Conservation (phyloP, 2,113 vertebrate species). For the Eulacestoma nigropectus region DNA sequence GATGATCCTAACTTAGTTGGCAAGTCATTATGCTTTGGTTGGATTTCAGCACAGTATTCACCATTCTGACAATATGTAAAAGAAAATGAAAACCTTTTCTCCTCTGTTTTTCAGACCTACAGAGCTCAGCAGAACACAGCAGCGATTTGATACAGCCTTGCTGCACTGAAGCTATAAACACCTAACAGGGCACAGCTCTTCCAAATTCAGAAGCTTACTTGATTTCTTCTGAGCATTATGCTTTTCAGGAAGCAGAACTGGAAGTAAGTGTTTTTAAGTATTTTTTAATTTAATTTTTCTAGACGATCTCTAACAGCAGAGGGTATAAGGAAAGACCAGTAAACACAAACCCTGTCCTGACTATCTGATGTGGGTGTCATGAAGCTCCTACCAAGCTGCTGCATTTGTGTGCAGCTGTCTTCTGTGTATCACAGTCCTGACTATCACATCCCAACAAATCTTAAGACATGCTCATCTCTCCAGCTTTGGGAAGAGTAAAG, state of each 20-base stretch:
- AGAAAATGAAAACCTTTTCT: background rate
- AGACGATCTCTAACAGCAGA: background rate
- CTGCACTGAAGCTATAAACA: background rate
- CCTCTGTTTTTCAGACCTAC: background rate
- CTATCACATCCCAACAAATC: background rate
- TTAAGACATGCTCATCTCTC: background rate
- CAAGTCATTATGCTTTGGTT: background rate
- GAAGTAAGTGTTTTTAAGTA: background rate
- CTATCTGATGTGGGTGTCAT: background rate
- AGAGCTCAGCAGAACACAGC: background rate
- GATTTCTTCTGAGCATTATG: background rate
- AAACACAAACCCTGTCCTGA: background rate
- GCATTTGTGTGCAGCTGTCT: background rate
- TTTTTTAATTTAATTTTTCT: background rate
- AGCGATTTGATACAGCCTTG: background rate
- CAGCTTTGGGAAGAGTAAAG: background rate
- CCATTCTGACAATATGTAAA: background rate
- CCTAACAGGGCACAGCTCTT: rapidly evolving
- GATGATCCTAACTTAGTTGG: background rate
- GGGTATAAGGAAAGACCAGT: background rate
- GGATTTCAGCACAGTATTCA: background rate
- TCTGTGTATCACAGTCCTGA: background rate
- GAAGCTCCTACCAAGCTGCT: background rate
- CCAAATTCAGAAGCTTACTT: background rate
- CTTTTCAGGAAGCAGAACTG: background rate